Base-by-base conservation (phyloP, 2,888 invertebrate species). In the Thysanoteuthis rhombus region DNA sequence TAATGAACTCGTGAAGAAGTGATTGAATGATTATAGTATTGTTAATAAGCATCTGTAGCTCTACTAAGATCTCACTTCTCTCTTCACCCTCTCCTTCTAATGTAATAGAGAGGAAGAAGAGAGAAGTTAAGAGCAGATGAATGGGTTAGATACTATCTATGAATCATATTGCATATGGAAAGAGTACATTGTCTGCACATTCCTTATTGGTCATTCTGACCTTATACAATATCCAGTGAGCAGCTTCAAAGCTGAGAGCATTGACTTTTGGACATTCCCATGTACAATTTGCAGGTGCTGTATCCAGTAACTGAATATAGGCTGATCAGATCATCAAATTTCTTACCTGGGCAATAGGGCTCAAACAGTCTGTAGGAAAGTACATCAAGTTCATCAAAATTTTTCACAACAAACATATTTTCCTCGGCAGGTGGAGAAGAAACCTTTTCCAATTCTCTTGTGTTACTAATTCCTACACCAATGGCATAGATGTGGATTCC, bases 401-500 rank as follows among this genome's bases (percentile, higher is more conserved):
- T 94, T 28, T 95, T 93, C 0, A 95, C 95, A 89, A 94, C 93
- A 93, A 95, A 95, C 38, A 94, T 93, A 93, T 95, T 95, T 89
- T 94, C 94, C 42, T 93, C 93, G 28, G 94, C 92, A 19, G 96
- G 96, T 38, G 92, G 36, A 42, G 94, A 95, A 40, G 95, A 95
- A 39, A 95, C 95, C 58, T 93, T 93, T 39, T 95, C 94, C 90
- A 96, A 47, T 91, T 96, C 96, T 25, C 92, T 93, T 5, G 94
- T 94, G 90, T 95, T 94, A 36, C 94, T 93, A 40, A 96, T 93
- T 25, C 94, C 94, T 90, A 95, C 94, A 36, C 96, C 95, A 93
- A 96, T 94, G 38, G 95, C 95, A 45, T 95, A 94, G 36, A 96
- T 94, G 40, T 95, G 94, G 42, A 96, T 95, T 40, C 94, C 94